Evolutionary conservation across 2,888 invertebrate genomes (phyloP).

Genomic region (Urechis unicinctus): DNA sequence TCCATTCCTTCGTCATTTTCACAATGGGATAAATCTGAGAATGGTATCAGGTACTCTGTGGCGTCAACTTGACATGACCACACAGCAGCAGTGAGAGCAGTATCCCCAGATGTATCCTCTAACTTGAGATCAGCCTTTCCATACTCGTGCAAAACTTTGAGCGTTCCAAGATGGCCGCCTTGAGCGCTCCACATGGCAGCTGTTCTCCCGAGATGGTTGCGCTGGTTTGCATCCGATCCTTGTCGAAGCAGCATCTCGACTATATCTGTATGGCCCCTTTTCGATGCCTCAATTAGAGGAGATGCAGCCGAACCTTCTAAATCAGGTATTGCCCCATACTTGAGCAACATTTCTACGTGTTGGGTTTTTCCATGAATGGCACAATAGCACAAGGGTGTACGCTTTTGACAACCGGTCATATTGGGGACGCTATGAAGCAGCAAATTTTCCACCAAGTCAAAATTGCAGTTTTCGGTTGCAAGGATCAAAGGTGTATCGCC

Average conservation of each 20-base stretch:
- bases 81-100: slow-evolving; percentile 14
- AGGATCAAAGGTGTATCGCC: too few relatives aligned
- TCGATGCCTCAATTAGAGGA: slow-evolving; percentile 16
- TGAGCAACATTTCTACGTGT: slow-evolving; percentile 3
- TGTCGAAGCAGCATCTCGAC: slow-evolving; percentile 7
- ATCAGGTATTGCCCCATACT: slow-evolving; percentile 12
- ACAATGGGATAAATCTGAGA: slow-evolving; percentile 13
- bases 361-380: slow-evolving; percentile 4
- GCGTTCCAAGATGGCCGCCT: slow-evolving; percentile 6
- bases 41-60: slow-evolving; percentile 8
- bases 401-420: not conserved
- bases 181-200: slow-evolving; percentile 15
- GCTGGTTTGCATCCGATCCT: slow-evolving; percentile 4
- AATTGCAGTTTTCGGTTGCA: not conserved
- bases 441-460: not conserved
- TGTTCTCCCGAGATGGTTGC: slow-evolving; percentile 10
- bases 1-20: slow-evolving; percentile 19
- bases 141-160: slow-evolving; percentile 3
- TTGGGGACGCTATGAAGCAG: not conserved
- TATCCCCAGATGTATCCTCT: slow-evolving; percentile 3
- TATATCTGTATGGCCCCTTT: slow-evolving; percentile 11
- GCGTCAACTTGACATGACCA: slow-evolving; percentile 12
- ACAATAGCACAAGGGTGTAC: slow-evolving; percentile 6
- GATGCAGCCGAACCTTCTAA: slow-evolving; percentile 1
- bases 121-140: not conserved